Percentiles rank a stretch among this genome's conserved stretches.
These are phyloP conservation scores for Stegodyphus mimosarum DNA, from an alignment of 1,140 invertebrate genomes.

Conservation along the genomic window DNA sequence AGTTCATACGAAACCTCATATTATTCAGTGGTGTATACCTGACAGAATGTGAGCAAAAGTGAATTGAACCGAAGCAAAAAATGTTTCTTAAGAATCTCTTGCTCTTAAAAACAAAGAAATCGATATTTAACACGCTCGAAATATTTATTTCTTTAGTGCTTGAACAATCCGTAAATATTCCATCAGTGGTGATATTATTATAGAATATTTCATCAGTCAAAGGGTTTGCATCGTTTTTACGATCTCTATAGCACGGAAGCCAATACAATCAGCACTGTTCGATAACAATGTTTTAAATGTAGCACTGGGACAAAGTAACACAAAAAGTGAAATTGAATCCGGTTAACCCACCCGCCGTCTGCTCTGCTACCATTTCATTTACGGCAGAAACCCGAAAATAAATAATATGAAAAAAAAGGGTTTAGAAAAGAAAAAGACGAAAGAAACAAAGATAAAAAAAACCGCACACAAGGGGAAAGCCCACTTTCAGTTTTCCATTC, in stretches of 20 bases:
- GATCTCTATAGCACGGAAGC: slow-evolving; percentile 23
- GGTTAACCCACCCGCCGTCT: slow-evolving; percentile 54
- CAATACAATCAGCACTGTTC: slow-evolving; percentile 41
- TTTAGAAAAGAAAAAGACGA: background rate
- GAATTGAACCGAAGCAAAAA: no score
- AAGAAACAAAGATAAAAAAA: slow-evolving; percentile 3
- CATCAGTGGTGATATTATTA: no score
- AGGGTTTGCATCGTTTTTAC: background rate
- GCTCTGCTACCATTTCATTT: slow-evolving; percentile 55
- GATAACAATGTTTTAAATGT: slow-evolving; percentile 55
- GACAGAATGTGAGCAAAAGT: no score
- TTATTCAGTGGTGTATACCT: no score
- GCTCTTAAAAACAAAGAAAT: no score
- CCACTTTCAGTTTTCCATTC: slow-evolving; percentile 52
- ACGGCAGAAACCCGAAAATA: slow-evolving; percentile 15
- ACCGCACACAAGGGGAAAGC: slow-evolving; percentile 28
- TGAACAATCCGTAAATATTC: no score
- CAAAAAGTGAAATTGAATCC: slow-evolving; percentile 40
- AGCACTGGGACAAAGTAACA: slow-evolving; percentile 33
- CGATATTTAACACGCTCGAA: no score
- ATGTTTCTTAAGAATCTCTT: no score
- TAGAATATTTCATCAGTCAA: no score
- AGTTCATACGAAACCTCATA: no score
- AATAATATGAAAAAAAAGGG: background rate
- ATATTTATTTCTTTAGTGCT: no score